These are phyloP conservation scores for Tor tambroides DNA, from an alignment of 2,113 vertebrate genomes.

Conservation along the genomic window DNA sequence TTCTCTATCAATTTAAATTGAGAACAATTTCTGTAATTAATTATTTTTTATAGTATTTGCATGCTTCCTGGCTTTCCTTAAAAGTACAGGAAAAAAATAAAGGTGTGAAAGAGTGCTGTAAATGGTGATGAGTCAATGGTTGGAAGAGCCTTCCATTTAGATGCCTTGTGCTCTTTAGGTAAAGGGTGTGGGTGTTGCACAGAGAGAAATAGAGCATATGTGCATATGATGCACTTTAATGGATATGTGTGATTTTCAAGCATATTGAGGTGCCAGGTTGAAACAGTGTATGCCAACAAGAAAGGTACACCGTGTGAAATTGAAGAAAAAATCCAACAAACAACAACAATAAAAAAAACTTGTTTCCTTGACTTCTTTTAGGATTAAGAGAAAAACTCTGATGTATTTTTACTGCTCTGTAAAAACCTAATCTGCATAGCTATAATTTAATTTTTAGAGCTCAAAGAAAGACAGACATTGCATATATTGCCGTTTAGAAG, in stretches of 20 bases:
- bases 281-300: background rate
- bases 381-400: background rate
- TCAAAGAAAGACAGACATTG: background rate
- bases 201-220: background rate
- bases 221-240: background rate
- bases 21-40: background rate
- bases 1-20: background rate
- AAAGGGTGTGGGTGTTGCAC: slow-evolving; percentile 1
- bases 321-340: background rate
- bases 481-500: background rate
- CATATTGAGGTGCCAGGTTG: background rate
- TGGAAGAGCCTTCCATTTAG: background rate
- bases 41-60: background rate
- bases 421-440: background rate
- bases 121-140: background rate
- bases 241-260: slow-evolving; percentile 6
- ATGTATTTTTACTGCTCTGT: background rate
- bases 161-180: background rate
- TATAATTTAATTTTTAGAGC: background rate
- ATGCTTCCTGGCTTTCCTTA: background rate
- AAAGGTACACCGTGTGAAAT: background rate
- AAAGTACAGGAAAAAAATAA: background rate
- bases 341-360: background rate
- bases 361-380: background rate
- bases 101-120: slow-evolving; percentile 9